Percentiles rank a stretch among this genome's conserved stretches.
Evolutionary conservation across 30 jellyfish, hydroid and myxozoan genomes (phyloP).

Genomic region (Aurelia sp.): DNA sequence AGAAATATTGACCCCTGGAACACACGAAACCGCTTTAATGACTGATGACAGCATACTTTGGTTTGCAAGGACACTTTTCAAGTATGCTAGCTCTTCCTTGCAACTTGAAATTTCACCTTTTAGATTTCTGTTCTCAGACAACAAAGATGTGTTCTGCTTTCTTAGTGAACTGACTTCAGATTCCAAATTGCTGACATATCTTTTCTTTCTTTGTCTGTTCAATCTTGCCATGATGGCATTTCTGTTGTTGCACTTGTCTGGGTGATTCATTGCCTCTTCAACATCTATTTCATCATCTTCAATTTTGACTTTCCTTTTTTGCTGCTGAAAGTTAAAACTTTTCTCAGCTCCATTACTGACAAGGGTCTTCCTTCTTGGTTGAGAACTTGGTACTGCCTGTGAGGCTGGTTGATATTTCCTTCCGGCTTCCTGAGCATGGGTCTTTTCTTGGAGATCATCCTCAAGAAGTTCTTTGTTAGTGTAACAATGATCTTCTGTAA

Average conservation of each 20-base stretch:
- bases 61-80: constrained; percentile 63
- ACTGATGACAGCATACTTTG: constrained; percentile 82
- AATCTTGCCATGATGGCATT: constrained; percentile 91
- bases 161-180: constrained; percentile 76
- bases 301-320: not conserved
- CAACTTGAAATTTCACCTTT: constrained; percentile 37
- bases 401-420: too few relatives aligned
- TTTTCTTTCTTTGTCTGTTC: constrained; percentile 83
- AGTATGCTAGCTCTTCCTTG: constrained; percentile 61
- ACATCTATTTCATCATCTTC: not conserved
- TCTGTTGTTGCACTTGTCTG: constrained; percentile 51
- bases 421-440: too few relatives aligned
- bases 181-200: constrained; percentile 77
- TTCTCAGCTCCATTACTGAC: not conserved
- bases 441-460: too few relatives aligned
- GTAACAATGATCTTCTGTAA: constrained; percentile 65
- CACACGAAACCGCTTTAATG: constrained; percentile 71
- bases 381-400: not conserved
- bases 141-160: constrained; percentile 48
- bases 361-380: not conserved
- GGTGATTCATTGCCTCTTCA: not conserved
- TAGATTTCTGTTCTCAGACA: constrained; percentile 43
- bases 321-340: not conserved
- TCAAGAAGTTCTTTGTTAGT: constrained; percentile 10
- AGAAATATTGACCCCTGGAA: constrained; percentile 62